Evolutionary conservation across 1,140 invertebrate species (phyloP).

Genomic region (Orussus abietinus): DNA sequence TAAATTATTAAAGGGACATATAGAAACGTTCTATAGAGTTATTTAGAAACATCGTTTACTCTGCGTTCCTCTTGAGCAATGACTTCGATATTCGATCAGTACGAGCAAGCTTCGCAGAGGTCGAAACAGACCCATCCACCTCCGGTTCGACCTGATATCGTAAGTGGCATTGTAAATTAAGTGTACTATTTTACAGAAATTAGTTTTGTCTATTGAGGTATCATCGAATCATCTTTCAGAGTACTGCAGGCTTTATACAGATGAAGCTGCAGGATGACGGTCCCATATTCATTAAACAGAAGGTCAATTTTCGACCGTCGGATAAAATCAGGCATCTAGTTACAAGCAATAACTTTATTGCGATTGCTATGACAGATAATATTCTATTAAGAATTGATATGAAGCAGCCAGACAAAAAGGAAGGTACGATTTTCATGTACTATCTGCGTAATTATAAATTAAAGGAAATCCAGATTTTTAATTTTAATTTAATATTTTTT

Average conservation of each 20-base stretch:
- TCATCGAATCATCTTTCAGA: conserved; percentile 31
- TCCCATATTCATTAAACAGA: conserved; percentile 75
- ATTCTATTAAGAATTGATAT: conserved; percentile 78
- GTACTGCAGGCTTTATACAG: conserved; percentile 64
- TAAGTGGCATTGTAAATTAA: conserved; percentile 28
- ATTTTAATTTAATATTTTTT: conserved; percentile 11
- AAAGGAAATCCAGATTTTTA: conserved; percentile 14
- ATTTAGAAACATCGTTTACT: neutral
- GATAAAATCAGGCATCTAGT: conserved; percentile 75
- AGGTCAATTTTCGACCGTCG: conserved; percentile 73
- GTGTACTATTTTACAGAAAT: too few relatives aligned
- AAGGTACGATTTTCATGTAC: conserved; percentile 58
- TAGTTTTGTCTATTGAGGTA: too few relatives aligned
- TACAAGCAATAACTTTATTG: conserved; percentile 77
- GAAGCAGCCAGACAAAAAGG: conserved; percentile 69
- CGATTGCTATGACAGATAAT: conserved; percentile 81
- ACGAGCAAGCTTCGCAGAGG: conserved; percentile 67
- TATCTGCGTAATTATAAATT: conserved; percentile 8
- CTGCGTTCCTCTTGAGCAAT: conserved; percentile 44
- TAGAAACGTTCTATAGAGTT: neutral
- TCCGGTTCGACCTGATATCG: conserved; percentile 49
- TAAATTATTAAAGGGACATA: neutral
- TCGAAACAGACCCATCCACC: conserved; percentile 39
- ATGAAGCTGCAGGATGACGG: conserved; percentile 67
- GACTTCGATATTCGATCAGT: conserved; percentile 75